Evolutionary conservation across 1,140 invertebrate species (phyloP).

Genomic region (Eumaeus atala): DNA sequence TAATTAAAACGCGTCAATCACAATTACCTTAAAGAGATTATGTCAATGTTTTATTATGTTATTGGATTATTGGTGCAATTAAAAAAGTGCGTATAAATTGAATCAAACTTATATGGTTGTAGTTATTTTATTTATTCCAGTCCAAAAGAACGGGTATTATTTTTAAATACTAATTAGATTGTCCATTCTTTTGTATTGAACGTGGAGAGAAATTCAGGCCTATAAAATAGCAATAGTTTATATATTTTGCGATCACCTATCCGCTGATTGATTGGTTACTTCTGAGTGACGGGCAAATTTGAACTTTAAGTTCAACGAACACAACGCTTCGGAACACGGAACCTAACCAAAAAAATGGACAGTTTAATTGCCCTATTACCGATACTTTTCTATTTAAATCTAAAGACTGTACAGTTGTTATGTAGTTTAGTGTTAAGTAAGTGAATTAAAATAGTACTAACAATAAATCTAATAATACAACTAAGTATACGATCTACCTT

Average conservation of each 20-base stretch:
- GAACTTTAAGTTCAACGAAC: no score
- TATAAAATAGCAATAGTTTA: no score
- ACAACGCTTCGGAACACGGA: not conserved
- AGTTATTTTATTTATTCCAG: not conserved
- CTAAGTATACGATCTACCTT: slow-evolving; percentile 13
- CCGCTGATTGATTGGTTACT: no score
- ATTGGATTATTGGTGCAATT: no score
- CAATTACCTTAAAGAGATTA: no score
- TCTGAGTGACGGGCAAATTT: no score
- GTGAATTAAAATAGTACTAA: slow-evolving; percentile 14
- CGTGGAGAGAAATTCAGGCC: slow-evolving; percentile 3
- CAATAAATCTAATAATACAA: not conserved
- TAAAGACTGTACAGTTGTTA: slow-evolving; percentile 52
- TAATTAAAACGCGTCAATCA: no score
- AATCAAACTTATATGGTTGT: no score
- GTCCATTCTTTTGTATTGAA: no score
- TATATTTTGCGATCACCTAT: no score
- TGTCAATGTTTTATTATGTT: no score
- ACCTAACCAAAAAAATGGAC: slow-evolving; percentile 34
- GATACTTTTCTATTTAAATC: slow-evolving; percentile 19
- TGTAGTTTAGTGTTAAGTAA: slow-evolving; percentile 42
- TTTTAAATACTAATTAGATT: not conserved
- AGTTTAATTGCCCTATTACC: slow-evolving; percentile 30
- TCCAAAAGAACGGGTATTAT: slow-evolving; percentile 8
- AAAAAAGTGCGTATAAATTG: no score